phyloP scores from a whole-genome alignment of 2,797 vertebrate species.

The Varecia variegata region DNA sequence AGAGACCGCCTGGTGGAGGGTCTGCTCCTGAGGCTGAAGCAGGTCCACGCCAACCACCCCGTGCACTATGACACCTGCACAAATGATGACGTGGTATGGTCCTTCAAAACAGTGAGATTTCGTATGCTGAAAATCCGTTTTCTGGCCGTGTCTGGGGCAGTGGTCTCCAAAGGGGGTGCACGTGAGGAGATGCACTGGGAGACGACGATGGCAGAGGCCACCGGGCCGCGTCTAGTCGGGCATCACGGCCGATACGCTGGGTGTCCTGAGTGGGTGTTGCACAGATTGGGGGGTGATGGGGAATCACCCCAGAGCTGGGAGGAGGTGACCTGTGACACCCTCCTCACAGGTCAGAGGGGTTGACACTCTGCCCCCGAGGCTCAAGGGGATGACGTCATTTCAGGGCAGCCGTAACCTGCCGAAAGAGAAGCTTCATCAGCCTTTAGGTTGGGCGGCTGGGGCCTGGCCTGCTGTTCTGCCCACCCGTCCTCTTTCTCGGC shows the following conservation, averaged over 20 bases:
- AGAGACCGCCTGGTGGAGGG: constrained; percentile 90
- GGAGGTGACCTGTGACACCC: not conserved
- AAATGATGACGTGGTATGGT: constrained; percentile 80
- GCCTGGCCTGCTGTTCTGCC: not conserved
- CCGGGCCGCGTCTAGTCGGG: not conserved
- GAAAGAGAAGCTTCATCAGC: no score
- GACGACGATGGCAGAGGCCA: accelerated
- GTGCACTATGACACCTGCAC: constrained; percentile 72
- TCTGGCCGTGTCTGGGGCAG: no score
- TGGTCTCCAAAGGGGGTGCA: not conserved
- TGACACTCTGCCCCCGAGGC: not conserved
- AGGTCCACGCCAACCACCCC: constrained; percentile 85
- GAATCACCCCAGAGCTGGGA: not conserved
- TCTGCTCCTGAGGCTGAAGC: constrained; percentile 86
- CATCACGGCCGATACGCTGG: not conserved
- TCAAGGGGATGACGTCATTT: not conserved
- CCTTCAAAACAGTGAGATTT: not conserved
- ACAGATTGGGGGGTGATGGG: not conserved
- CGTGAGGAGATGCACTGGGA: accelerated
- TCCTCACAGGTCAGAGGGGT: not conserved
- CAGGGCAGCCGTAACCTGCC: not conserved
- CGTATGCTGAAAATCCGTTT: accelerated
- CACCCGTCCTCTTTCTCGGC: not conserved
- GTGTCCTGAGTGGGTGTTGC: not conserved
- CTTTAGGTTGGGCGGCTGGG: not conserved